Conservation (phyloP, 2,888 invertebrate genomes). For the Lagria hirta region DNA sequence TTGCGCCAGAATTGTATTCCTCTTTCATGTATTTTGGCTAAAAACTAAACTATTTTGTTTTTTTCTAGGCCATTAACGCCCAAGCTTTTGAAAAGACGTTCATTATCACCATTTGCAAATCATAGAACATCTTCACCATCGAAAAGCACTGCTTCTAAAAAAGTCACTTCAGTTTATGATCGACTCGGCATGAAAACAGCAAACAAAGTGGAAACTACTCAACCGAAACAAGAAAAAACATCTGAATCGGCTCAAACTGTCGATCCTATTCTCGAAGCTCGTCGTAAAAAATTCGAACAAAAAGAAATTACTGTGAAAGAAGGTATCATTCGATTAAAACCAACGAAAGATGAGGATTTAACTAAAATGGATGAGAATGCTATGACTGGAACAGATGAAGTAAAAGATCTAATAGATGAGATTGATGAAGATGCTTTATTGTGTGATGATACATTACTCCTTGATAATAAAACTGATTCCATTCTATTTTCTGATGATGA, state of each 20-base stretch:
- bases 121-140: conserved; percentile 20
- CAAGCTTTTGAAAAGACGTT: conserved; percentile 26
- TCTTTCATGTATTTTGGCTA: no score
- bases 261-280: conserved; percentile 57
- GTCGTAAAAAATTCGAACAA: conserved; percentile 58
- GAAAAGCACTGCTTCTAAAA: conserved; percentile 11
- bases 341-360: conserved; percentile 21
- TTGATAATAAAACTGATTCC: conserved; percentile 45
- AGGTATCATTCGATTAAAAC: conserved; percentile 56
- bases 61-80: conserved; percentile 36
- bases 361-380: conserved; percentile 12
- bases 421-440: conserved; percentile 37
- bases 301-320: conserved; percentile 54
- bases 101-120: conserved; percentile 32
- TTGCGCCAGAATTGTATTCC: no score
- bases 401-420: conserved; percentile 24
- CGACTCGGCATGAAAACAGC: conserved; percentile 18
- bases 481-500: conserved; percentile 53
- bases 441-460: conserved; percentile 39
- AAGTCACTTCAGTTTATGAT: conserved; percentile 13
- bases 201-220: conserved; percentile 17
- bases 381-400: conserved; percentile 29
- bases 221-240: conserved; percentile 14
- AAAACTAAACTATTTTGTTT: no score
- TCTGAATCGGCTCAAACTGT: conserved; percentile 3